Base-by-base conservation (phyloP, 2,797 vertebrate species). In the Carduelis carduelis region DNA sequence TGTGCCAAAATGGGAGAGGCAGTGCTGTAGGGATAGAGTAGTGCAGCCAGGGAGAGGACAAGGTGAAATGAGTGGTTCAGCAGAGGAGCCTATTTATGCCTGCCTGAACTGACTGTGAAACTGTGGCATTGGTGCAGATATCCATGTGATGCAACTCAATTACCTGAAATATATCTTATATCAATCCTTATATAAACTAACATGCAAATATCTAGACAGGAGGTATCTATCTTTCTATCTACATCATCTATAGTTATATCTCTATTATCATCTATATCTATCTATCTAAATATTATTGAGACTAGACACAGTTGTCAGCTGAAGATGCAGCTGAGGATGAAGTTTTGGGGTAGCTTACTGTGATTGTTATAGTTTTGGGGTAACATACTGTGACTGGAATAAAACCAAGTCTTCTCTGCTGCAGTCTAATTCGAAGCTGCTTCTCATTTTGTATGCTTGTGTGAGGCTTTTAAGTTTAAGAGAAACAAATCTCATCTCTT, bases 401-500 rank as follows among this genome's bases (percentile, higher is more conserved):
- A 68, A 88, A 85, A 49, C 2, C 3, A 53, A 41, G 20, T 57
- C 11, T 82, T 10, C 27, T 85, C 85, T 87, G 11, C 15, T 76
- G 17, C 7, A 37, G 19, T 78, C 15, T 75, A 55, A 55, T 80
- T 81, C 12, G 59, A 59, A 68, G 14, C 11, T 6, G 3, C 5
- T 86, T 91, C 50, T 88, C 26, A 81, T 86, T 89, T 49, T 64
- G 16, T 53, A 76, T 72, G 47, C 43, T 87, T 76, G 55, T 70
- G 37, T 4, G 32, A 87, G 24, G 32, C 26, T 93, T 95, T 93
- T 74, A 81, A 82, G 34, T 82, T 95, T 90, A 52, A 64, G 87
- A 85, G 70, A 93, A 66, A 76, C 68, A 84, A 93, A 87, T 92
- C 14, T 95, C 83, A 88, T 59, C 74, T 95, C 53, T 97, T 95